Evolutionary conservation across 37 sponge, comb jelly and placozoan genomes (phyloP).

Genomic region (Cliona cf. orientalis): DNA sequence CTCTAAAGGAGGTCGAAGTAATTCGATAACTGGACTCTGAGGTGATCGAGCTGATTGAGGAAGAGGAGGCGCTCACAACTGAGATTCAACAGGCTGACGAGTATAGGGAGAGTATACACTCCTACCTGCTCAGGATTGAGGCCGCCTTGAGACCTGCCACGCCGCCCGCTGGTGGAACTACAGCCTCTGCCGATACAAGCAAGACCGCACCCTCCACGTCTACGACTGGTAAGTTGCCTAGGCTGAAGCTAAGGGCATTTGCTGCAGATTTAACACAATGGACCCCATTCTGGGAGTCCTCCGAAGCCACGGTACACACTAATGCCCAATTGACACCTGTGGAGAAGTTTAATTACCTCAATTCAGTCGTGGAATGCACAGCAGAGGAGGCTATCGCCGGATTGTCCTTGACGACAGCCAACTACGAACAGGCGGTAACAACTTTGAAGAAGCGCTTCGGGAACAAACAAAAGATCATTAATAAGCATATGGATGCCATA

Average conservation of each 20-base stretch:
- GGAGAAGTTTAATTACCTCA: constrained; percentile 8
- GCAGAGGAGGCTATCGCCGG: constrained; percentile 12
- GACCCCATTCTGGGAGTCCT: no score
- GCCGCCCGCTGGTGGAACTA: no score
- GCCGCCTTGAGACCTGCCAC: no score
- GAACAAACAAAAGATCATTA: neutral
- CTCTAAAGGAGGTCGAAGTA: constrained; percentile 7
- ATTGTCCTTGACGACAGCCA: neutral
- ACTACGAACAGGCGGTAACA: constrained; percentile 2
- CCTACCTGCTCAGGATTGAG: no score
- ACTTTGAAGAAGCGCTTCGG: constrained; percentile 29
- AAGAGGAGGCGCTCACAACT: no score
- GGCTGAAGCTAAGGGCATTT: no score
- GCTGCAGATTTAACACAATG: no score
- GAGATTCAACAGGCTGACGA: no score
- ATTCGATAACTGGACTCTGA: constrained; percentile 17
- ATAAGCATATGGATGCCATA: constrained; percentile 16
- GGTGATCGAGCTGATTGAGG: constrained; percentile 4
- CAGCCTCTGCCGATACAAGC: no score
- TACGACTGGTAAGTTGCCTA: no score
- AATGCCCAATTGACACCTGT: neutral
- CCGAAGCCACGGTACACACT: constrained; percentile 12
- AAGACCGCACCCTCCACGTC: no score
- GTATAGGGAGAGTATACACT: no score
- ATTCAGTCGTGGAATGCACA: neutral